Base-by-base conservation (phyloP, 2,113 vertebrate genomes). In the Anas platyrhynchos region DNA sequence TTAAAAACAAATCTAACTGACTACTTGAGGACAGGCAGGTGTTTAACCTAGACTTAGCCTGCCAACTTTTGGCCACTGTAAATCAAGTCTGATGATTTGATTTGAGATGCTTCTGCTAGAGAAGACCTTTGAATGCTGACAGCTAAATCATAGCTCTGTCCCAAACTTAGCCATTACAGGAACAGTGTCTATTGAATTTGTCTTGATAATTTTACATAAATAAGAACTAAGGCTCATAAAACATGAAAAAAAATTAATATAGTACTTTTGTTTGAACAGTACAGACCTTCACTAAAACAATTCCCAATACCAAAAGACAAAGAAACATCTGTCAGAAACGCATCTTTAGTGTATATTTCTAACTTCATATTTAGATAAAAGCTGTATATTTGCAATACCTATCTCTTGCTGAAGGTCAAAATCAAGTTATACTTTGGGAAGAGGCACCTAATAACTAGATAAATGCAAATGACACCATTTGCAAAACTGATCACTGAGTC, bases 1-100 rank as follows among this genome's bases (percentile, higher is more conserved):
- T 71, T 79, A 54, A 85, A 76, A 29, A 10, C 21, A 50, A 81
- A 86, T 55, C 56, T 50, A 67, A 62, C 41, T 69, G n/a, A 27
- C 54, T 44, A 36, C 58, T 84, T 65, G 12, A 27, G 20, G 6
- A 4, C 46, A 79, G 58, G 23, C 27, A 92, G n/a, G 16, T 68
- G 32, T 48, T 79, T 94, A 96, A 91, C 54, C 58, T 62, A 69
- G 46, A 82, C 44, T 86, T 88, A 67, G 26, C 55, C 79, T 91
- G 67, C 20, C 68, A 48, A 91, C 32, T 78, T 48, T 54, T 65
- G 56, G 43, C 29, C 67, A 74, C 93, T 80, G 36, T 67, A 67
- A 89, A 74, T 74, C 67, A 90, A 83, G 9, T 77, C 34, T 41
- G 34, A 86, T 90, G 72, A 86, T 87, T 9, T 95, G 21, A 79